Percentiles rank a stretch among this genome's conserved stretches.
These are phyloP conservation scores for Camponotus pennsylvanicus DNA, from an alignment of 1,140 invertebrate species.

Conservation along the genomic window DNA sequence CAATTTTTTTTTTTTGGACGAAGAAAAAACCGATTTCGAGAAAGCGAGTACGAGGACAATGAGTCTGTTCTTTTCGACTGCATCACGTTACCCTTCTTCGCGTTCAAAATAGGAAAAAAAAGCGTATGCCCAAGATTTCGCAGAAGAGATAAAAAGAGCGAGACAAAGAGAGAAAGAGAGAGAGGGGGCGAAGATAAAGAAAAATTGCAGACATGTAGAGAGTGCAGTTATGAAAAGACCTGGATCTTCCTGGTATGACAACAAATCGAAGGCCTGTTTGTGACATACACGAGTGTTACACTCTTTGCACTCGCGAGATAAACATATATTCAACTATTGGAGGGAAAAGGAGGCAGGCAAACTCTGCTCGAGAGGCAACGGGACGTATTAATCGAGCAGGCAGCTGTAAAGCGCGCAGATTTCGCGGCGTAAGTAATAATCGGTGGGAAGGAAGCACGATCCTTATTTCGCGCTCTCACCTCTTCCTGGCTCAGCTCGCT, in stretches of 20 bases:
- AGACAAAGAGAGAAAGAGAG: not conserved
- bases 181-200: not conserved
- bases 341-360: not conserved
- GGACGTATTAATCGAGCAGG: not conserved
- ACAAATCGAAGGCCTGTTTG: constrained; percentile 23
- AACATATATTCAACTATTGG: not conserved
- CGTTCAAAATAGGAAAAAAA: constrained; percentile 12
- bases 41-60: not conserved
- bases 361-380: not conserved
- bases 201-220: not conserved
- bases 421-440: not conserved
- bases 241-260: constrained; percentile 4
- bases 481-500: constrained; percentile 92
- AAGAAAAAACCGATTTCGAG: not conserved
- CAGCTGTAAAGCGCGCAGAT: not conserved
- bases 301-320: not conserved
- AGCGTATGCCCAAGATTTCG: not conserved
- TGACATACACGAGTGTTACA: not conserved
- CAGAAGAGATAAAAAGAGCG: not conserved
- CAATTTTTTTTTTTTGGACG: not conserved
- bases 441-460: not conserved
- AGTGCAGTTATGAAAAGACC: not conserved
- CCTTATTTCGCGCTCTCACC: constrained; percentile 84
- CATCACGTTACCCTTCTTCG: not conserved
- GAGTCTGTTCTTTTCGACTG: not conserved